A percentile compares a stretch with the other conserved stretches of the same genome.
These are phyloP conservation scores for Eupithecia dodoneata DNA, from an alignment of 2,888 invertebrate genomes.

Conservation along the genomic window DNA sequence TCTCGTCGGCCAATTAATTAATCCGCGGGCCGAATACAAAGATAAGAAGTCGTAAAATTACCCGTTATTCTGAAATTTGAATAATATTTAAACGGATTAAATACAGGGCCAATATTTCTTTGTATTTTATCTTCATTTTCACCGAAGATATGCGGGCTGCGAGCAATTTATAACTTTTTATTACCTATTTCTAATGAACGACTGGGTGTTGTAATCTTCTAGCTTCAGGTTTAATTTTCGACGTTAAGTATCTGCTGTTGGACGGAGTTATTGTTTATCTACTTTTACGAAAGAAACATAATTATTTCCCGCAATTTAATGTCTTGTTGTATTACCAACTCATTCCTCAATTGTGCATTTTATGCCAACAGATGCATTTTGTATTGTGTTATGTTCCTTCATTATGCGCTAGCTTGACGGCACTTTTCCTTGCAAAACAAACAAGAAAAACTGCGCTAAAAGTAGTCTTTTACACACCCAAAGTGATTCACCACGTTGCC, in stretches of 20 bases:
- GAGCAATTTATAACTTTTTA: background rate
- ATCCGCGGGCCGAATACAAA: slow-evolving; percentile 52
- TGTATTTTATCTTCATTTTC: background rate
- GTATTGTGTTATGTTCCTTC: background rate
- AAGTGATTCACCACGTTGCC: slow-evolving; percentile 8
- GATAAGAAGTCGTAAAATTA: slow-evolving; percentile 45
- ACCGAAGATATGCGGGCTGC: background rate
- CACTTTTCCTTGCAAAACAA: slow-evolving; percentile 12
- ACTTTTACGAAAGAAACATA: background rate
- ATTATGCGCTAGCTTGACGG: background rate
- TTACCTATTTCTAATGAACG: background rate
- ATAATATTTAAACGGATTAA: slow-evolving; percentile 24
- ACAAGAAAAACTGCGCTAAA: background rate
- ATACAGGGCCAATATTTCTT: slow-evolving; percentile 16
- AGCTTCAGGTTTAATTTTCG: background rate
- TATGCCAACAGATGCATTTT: background rate
- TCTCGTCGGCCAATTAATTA: slow-evolving; percentile 50
- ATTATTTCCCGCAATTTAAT: background rate
- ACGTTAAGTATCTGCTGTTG: background rate
- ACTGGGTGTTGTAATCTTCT: background rate
- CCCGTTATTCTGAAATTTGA: slow-evolving; percentile 32
- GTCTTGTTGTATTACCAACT: background rate
- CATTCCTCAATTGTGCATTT: background rate
- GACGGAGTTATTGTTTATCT: background rate
- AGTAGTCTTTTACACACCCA: background rate